Base-by-base conservation (phyloP, 1,140 invertebrate genomes). In the Bombus polaris region DNA sequence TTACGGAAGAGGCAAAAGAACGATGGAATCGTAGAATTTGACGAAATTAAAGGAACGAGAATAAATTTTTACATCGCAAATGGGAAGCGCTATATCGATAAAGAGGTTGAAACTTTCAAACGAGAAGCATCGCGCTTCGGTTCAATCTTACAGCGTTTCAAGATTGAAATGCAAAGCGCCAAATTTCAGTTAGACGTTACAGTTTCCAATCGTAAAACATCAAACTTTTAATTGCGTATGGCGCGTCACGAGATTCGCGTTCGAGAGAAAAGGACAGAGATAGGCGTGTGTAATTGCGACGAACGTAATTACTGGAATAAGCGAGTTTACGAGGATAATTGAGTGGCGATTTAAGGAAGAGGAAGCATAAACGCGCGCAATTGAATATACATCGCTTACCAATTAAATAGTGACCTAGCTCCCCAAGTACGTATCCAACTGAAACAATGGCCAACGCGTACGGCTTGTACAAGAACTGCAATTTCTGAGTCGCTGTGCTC, bases 381-480 rank as follows among this genome's bases (percentile, higher is more conserved):
- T 57, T 2, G 13, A 44, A 70, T 42, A 13, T 28, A 32, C 28
- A 66, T 80, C 79, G 91, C 94, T 95, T 91, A 95, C 98, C 98
- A 89, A 98, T 98, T 79, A 98, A 95, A 94, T 98, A 98, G 95
- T 98, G 98, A 12, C 98, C 98, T 76, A 98, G 94, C 94, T 98
- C 98, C 37, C 97, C 98, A 3, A 98, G 94, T 22, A 98, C 96
- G 93, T 98, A 98, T 86, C 97, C 97, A 62, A 98, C 93, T 28
- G 97, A 97, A 62, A 98, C 96, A 71, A 98, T 94, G 8, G 96
- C 97, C 87, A 98, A 94, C 42, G 97, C 97, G 93, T 98, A 98
- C 88, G 96, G 96, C 89, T 97, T 97, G 94, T 98, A 98, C 80
- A 97, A 96, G 89, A 96, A 96, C 87, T 96, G 95, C 59, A 98